Evolutionary conservation across 2,888 invertebrate species (phyloP).

Genomic region (Orchesella flavescens): DNA sequence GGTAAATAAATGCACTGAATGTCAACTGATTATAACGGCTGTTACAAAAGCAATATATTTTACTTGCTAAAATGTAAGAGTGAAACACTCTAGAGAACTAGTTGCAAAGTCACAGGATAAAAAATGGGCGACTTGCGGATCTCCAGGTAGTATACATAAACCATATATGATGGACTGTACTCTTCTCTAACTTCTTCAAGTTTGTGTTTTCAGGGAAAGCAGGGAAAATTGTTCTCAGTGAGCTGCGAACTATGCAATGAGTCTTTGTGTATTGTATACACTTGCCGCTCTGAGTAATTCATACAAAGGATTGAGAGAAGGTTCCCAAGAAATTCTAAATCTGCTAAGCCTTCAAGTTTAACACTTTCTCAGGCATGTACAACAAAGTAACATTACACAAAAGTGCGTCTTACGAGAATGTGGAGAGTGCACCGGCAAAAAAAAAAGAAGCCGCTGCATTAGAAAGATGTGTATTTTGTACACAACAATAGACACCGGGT

Average conservation of each 20-base stretch:
- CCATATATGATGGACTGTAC: constrained; percentile 24
- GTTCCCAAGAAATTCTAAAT: constrained; percentile 48
- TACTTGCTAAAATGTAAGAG: not conserved
- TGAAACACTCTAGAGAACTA: constrained; percentile 46
- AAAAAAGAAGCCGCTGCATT: too few relatives aligned
- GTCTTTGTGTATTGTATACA: constrained; percentile 1
- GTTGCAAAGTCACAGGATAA: constrained; percentile 53
- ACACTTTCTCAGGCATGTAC: constrained; percentile 11
- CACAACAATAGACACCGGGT: not conserved
- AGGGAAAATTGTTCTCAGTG: not conserved
- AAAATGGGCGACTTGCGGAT: constrained; percentile 55
- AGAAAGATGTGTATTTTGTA: not conserved
- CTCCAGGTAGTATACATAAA: constrained; percentile 52
- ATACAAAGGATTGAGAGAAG: constrained; percentile 26
- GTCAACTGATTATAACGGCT: constrained; percentile 46
- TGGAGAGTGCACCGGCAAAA: not conserved
- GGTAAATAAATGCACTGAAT: constrained; percentile 40
- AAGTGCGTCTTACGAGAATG: not conserved
- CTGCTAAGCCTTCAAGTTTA: constrained; percentile 51
- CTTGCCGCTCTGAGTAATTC: not conserved
- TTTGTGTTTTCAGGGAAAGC: too few relatives aligned
- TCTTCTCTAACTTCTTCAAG: not conserved
- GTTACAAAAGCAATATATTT: constrained; percentile 37
- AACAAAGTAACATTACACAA: not conserved
- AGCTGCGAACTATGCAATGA: not conserved